Conservation (phyloP, 1,140 invertebrate genomes). For the Drosophila kanapiae region DNA sequence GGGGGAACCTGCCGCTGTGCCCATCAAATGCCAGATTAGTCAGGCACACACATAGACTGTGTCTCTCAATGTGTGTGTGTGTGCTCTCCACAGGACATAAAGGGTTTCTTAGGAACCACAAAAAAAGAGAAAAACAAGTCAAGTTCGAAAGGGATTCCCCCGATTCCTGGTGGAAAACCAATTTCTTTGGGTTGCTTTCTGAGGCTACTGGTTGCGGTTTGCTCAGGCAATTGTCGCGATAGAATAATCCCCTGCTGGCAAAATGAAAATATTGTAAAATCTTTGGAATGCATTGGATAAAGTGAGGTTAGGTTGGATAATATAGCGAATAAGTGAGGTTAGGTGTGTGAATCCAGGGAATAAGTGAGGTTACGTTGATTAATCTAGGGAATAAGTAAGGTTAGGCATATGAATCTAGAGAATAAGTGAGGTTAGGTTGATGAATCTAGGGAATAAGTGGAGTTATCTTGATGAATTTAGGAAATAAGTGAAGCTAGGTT, state of each 20-base stretch:
- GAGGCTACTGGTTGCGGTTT: conserved; percentile 12
- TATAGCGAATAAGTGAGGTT: background rate
- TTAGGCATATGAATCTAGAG: background rate
- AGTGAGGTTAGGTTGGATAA: background rate
- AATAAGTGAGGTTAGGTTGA: background rate
- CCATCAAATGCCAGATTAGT: conserved; percentile 51
- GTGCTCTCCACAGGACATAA: conserved; percentile 3
- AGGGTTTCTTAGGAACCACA: conserved; percentile 17
- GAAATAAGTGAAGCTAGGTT: background rate
- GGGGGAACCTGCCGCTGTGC: conserved; percentile 17
- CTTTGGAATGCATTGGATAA: background rate
- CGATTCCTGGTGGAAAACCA: conserved; percentile 18
- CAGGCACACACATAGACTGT: background rate
- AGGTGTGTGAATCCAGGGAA: background rate
- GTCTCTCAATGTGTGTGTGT: background rate
- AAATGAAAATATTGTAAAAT: background rate
- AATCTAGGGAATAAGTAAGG: background rate
- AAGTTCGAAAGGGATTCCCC: background rate
- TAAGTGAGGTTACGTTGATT: background rate
- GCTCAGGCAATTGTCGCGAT: background rate
- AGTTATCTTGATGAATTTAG: background rate
- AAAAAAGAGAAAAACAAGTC: conserved; percentile 3
- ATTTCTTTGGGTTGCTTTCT: conserved; percentile 26
- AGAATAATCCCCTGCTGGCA: background rate
- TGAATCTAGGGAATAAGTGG: background rate